Conservation (phyloP, 2,797 vertebrate species). For the Manis pentadactyla region DNA sequence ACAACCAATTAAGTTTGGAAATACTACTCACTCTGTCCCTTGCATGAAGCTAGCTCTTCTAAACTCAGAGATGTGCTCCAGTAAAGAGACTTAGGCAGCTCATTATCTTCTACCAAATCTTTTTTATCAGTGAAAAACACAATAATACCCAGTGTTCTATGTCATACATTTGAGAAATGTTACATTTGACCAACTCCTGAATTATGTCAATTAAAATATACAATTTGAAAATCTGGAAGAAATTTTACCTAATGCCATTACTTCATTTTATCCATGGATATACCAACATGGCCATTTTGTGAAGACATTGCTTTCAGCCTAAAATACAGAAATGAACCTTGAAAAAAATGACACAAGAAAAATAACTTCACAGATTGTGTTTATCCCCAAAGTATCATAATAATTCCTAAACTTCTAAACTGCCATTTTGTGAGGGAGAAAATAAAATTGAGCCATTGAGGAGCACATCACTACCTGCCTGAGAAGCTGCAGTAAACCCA, state of each 20-base stretch:
- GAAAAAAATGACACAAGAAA: conserved; percentile 66
- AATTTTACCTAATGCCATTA: neutral
- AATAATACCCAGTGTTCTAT: neutral
- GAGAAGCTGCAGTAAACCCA: conserved; percentile 44
- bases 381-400: conserved; percentile 70
- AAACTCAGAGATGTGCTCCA: neutral
- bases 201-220: conserved; percentile 21
- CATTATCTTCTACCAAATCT: neutral
- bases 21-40: neutral
- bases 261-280: neutral
- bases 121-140: neutral
- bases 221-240: conserved; percentile 23
- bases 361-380: conserved; percentile 71
- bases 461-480: conserved; percentile 47
- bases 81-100: neutral
- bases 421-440: conserved; percentile 68
- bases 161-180: neutral
- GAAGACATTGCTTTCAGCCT: conserved; percentile 20
- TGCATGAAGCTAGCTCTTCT: neutral
- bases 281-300: neutral
- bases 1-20: neutral
- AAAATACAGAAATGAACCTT: conserved; percentile 15
- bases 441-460: conserved; percentile 47
- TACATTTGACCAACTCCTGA: neutral
- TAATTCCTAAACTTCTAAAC: conserved; percentile 72